Percentiles rank a stretch among this genome's conserved stretches.
These are phyloP conservation scores for Caerostris extrusa DNA, from an alignment of 1,140 invertebrate species.

Conservation along the genomic window DNA sequence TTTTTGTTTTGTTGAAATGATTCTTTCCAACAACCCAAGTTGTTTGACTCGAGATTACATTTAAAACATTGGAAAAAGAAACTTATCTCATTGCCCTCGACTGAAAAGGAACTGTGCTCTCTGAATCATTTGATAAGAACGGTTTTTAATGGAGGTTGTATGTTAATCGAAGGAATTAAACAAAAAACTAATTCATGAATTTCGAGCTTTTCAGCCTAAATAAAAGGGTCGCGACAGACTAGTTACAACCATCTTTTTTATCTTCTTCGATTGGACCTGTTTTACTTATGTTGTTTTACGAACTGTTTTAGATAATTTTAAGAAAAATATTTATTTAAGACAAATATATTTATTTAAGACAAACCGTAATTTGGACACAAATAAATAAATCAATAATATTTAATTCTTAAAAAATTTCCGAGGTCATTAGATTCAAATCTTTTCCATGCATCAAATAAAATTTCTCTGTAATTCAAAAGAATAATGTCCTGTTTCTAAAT, in stretches of 20 bases:
- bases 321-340: no score
- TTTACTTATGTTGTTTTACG: not conserved
- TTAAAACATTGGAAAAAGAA: slow-evolving; percentile 23
- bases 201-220: not conserved
- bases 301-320: no score
- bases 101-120: not conserved
- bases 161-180: not conserved
- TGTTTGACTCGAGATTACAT: not conserved
- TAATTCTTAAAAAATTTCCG: no score
- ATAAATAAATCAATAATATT: no score
- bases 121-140: not conserved
- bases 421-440: no score
- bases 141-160: not conserved
- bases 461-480: no score
- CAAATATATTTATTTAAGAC: no score
- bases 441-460: no score
- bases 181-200: not conserved
- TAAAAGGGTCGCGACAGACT: not conserved
- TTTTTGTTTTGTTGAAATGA: not conserved
- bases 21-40: not conserved
- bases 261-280: not conserved
- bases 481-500: no score
- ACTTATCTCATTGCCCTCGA: not conserved
- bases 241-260: not conserved
- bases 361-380: no score